A percentile compares a stretch with the other conserved stretches of the same genome.
phyloP scores from a whole-genome alignment of 1,140 invertebrate genomes.

The Neodiprion pinetum region DNA sequence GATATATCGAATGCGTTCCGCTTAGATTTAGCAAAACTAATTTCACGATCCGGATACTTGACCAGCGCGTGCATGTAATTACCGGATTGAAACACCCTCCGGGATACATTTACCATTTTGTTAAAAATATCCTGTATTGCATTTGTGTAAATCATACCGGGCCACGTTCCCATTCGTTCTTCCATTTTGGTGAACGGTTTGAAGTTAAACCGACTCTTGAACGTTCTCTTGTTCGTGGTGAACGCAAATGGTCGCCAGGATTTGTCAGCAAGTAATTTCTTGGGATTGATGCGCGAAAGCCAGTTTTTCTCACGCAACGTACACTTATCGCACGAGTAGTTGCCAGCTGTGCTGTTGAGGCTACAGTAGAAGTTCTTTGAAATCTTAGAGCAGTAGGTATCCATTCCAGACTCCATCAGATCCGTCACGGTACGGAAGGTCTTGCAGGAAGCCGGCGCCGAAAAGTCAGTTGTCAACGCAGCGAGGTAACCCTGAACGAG shows the following conservation, averaged over 20 bases:
- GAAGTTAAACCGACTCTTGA: background rate
- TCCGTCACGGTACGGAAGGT: conserved; percentile 30
- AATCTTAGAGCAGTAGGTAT: conserved; percentile 29
- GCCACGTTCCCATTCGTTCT: background rate
- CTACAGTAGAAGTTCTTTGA: background rate
- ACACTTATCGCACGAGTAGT: background rate
- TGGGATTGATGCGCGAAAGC: background rate
- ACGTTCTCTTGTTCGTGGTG: background rate
- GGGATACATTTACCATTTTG: conserved; percentile 29
- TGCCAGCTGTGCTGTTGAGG: background rate
- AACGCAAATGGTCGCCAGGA: background rate
- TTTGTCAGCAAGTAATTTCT: background rate
- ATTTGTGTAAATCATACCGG: background rate
- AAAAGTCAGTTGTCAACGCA: conserved; percentile 31
- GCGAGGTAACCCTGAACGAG: conserved; percentile 34
- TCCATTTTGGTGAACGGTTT: background rate
- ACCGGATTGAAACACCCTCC: conserved; percentile 25
- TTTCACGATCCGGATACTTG: background rate
- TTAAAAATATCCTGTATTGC: background rate
- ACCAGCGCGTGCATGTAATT: conserved; percentile 33
- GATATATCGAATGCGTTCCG: background rate
- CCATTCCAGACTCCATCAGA: conserved; percentile 27
- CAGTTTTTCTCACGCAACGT: background rate
- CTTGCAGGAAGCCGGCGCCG: conserved; percentile 19
- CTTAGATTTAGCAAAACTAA: background rate